Evolutionary conservation across 1,140 invertebrate genomes (phyloP), one percentile per base, ranked within the genome.

Genomic region (Aporrectodea caliginosa): DNA sequence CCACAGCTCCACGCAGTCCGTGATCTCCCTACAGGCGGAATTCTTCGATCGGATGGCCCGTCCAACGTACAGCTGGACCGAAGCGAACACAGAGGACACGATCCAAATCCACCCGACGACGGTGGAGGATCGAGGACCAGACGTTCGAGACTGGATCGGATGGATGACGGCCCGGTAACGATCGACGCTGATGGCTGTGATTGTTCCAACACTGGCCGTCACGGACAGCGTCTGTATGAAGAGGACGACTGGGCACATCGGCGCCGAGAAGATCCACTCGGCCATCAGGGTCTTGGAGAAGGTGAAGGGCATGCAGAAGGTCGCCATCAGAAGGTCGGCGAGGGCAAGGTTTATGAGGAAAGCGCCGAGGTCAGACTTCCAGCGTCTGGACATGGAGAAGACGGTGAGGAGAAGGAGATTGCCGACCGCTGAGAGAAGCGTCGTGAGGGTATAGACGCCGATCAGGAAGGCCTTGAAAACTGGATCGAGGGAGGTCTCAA

Each of bases 311-410:
- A 89, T 86, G 80, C 88, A 89, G 78, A 89, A 85, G 2, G 88
- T 81, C 1, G 84, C 86, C 85, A 88, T 86, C 29, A 88, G 82
- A 0, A 89, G 82, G 80, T 89, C 88, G 22, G 87, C 84, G n/a
- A 88, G 81, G 32, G 88, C 93, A 89, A 95, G 89, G 88, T 95
- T 95, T 31, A 95, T 90, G n/a, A 95, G 90, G 88, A 94, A 95
- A 0, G 82, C 82, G 1, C 86, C 81, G 12, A 88, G 81, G 75
- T 88, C 87, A 2, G 85, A 86, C 68, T 83, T 79, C 16, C 81
- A 85, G 2, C 85, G 79, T 30, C 83, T 80, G 1, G 86, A 86
- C 22, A 79, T 75, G 0, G 83, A 78, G 74, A 88, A 88, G 6
- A 87, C 84, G 30, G 85, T 75, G 16, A 88, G 84, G 0, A 84